Evolutionary conservation across 37 sponge, comb jelly and placozoan genomes (phyloP).

Genomic region (Hormiphora californensis): DNA sequence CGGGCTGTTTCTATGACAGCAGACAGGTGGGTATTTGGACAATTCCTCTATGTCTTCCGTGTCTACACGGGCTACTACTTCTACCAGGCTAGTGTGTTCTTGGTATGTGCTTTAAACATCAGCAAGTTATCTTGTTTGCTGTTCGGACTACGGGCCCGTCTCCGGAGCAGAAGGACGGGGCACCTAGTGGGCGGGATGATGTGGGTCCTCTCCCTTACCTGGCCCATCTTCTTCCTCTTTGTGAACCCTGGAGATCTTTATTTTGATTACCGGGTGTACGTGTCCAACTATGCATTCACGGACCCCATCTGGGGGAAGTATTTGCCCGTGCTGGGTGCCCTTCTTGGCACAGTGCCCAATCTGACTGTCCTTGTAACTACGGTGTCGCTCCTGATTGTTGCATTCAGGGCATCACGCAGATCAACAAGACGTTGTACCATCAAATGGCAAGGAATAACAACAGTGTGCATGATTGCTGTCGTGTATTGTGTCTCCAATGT

Average conservation of each 20-base stretch:
- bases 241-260: not conserved
- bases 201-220: not conserved
- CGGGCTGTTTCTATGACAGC: not conserved
- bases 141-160: not conserved
- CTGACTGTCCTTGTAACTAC: not conserved
- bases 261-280: not conserved
- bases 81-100: not conserved
- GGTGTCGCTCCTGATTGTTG: not conserved
- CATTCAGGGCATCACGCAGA: constrained; percentile 1
- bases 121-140: not conserved
- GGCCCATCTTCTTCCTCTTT: not conserved
- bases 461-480: not conserved
- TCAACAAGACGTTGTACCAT: not conserved
- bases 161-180: not conserved
- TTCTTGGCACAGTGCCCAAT: not conserved
- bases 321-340: not conserved
- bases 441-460: not conserved
- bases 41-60: not conserved
- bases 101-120: not conserved
- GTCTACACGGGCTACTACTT: not conserved
- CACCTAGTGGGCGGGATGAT: not conserved
- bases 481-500: not conserved
- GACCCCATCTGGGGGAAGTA: not conserved
- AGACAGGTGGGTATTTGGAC: not conserved
- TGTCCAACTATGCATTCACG: not conserved